Conservation (phyloP, 2,113 vertebrate genomes). For the Atractosteus spatula region DNA sequence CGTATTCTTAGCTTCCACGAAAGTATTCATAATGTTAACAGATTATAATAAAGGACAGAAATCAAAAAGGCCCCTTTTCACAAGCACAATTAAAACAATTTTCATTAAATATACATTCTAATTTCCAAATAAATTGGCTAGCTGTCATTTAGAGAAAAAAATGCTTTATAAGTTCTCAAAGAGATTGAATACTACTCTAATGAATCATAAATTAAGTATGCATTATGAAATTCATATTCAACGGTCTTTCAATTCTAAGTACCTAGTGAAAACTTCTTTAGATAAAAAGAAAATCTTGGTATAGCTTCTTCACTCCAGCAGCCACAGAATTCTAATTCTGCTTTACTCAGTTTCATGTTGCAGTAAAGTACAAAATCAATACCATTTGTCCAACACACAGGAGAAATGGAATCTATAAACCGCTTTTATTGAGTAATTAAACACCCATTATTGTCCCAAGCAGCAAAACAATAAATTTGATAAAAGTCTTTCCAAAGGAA, state of each 20-base stretch:
- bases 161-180: too few relatives aligned
- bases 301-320: constrained; percentile 44
- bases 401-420: constrained; percentile 80
- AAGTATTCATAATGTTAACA: too few relatives aligned
- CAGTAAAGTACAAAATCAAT: constrained; percentile 82
- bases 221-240: too few relatives aligned
- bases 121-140: too few relatives aligned
- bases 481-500: constrained; percentile 74
- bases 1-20: too few relatives aligned
- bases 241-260: not conserved
- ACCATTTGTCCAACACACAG: constrained; percentile 73
- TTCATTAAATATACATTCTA: too few relatives aligned
- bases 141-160: too few relatives aligned
- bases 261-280: not conserved
- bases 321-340: constrained; percentile 73
- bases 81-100: too few relatives aligned
- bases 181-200: too few relatives aligned
- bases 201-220: too few relatives aligned
- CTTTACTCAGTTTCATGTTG: constrained; percentile 78
- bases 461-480: constrained; percentile 77
- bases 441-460: constrained; percentile 80
- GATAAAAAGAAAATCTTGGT: not conserved
- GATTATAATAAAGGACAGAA: too few relatives aligned
- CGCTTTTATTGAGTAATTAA: constrained; percentile 82
- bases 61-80: too few relatives aligned